Evolutionary conservation across 2,888 invertebrate species (phyloP).

Genomic region (Netelia melanura): DNA sequence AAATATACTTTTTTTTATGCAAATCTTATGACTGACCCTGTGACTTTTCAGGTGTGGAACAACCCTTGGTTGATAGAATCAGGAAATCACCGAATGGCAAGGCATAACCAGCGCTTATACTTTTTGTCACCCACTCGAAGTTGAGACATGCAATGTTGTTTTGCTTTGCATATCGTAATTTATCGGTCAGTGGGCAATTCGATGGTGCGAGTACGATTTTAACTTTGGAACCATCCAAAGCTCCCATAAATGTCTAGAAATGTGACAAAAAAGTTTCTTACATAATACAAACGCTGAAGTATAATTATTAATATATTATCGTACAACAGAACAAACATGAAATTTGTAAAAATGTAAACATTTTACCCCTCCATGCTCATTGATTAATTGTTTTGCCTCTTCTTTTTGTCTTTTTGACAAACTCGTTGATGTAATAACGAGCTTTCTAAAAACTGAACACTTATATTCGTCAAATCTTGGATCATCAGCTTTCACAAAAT

Average conservation of each 20-base stretch:
- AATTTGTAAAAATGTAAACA: constrained; percentile 1
- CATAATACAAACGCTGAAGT: background rate
- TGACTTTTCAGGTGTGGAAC: constrained; percentile 90
- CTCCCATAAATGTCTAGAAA: constrained; percentile 85
- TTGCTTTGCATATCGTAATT: constrained; percentile 88
- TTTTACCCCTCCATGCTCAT: constrained; percentile 89
- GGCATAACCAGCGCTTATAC: constrained; percentile 90
- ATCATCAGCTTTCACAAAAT: constrained; percentile 88
- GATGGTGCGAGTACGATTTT: constrained; percentile 86
- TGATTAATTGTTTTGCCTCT: constrained; percentile 89
- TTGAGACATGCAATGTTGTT: constrained; percentile 90
- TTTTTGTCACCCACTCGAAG: constrained; percentile 92
- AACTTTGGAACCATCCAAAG: constrained; percentile 86
- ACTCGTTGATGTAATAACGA: constrained; percentile 93
- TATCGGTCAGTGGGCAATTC: constrained; percentile 87
- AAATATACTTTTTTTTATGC: constrained; percentile 6
- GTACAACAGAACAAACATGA: background rate
- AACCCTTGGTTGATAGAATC: constrained; percentile 86
- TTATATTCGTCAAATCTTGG: constrained; percentile 87
- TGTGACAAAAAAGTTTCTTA: constrained; percentile 16
- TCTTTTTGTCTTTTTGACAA: constrained; percentile 88
- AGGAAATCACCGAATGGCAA: constrained; percentile 88
- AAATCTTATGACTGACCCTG: constrained; percentile 69
- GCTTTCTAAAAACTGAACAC: constrained; percentile 91
- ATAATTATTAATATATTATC: constrained; percentile 6